Percentiles rank a stretch among this genome's conserved stretches.
These are phyloP conservation scores for Papilio helenus DNA, from an alignment of 1,140 invertebrate genomes.

Conservation along the genomic window DNA sequence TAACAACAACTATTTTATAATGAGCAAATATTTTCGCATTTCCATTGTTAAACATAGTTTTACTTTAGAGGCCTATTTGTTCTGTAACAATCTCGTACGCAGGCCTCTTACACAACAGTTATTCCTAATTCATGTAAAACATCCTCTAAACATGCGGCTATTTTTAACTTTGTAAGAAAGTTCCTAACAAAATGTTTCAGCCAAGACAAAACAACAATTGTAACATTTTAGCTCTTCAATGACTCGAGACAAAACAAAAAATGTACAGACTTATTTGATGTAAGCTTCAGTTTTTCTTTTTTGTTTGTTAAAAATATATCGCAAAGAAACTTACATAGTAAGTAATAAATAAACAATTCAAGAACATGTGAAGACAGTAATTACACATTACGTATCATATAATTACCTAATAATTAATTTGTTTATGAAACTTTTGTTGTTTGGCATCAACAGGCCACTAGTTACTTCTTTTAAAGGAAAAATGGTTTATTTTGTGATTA, in stretches of 20 bases:
- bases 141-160: neutral
- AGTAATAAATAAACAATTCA: neutral
- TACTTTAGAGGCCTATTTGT: neutral
- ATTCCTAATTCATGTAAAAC: conserved; percentile 8
- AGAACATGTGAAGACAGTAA: neutral
- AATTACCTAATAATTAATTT: neutral
- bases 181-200: neutral
- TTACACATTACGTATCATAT: neutral
- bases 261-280: neutral
- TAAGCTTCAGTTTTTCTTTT: neutral
- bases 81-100: conserved; percentile 1
- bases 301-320: neutral
- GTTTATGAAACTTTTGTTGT: neutral
- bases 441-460: neutral
- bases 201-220: neutral
- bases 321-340: neutral
- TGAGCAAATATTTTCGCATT: conserved; percentile 34
- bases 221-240: neutral
- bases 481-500: too few species aligned
- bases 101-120: neutral
- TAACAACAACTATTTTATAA: conserved; percentile 19
- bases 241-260: conserved; percentile 15
- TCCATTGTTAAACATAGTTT: conserved; percentile 33
- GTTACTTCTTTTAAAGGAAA: neutral
- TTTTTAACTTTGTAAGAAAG: neutral